Evolutionary conservation across 2,888 invertebrate species (phyloP), one percentile per base, ranked within the genome.

Genomic region (Neoitamus cyanurus): DNA sequence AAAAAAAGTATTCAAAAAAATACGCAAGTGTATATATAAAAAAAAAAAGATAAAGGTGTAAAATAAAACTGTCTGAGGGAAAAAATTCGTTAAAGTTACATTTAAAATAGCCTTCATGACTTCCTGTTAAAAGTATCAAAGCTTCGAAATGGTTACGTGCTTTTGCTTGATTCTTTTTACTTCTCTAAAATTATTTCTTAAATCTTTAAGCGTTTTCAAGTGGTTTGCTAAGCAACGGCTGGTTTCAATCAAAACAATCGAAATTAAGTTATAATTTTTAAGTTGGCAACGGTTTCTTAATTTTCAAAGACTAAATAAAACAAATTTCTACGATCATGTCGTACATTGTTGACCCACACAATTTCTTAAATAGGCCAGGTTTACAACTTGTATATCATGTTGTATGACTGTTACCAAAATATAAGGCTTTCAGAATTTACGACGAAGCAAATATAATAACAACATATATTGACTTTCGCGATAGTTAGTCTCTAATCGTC

Each of bases 41-140:
- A 68, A 36, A 82, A 86, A 85, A 86, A 84, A 83, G 83, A 85
- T 84, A 87, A 85, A 72, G 72, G 83, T 85, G 83, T 86, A 86
- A 85, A 86, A 84, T 87, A 48, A 78, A 78, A 78, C 48, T 78
- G 42, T 75, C 34, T 78, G 15, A 78, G 48, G 48, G 78, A 78
- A 78, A 77, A 78, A 78, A 78, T 48, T 78, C 37, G 42, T 58
- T 48, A 78, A 31, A 48, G 31, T 78, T 78, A 78, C 31, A 58
- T 78, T 48, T 13, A 48, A 78, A 78, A 78, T 78, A 78, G 78
- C 78, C 78, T 78, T 78, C 42, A 48, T 78, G 58, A 78, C 78
- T 78, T 77, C 28, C 31, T 48, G 15, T 58, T 58, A 58, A 78
- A 78, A 78, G 48, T 78, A 30, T 58, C 78, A 78, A 58, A 78